These are phyloP conservation scores for Helobdella robusta DNA, from an alignment of 2,888 invertebrate species.

Conservation along the genomic window DNA sequence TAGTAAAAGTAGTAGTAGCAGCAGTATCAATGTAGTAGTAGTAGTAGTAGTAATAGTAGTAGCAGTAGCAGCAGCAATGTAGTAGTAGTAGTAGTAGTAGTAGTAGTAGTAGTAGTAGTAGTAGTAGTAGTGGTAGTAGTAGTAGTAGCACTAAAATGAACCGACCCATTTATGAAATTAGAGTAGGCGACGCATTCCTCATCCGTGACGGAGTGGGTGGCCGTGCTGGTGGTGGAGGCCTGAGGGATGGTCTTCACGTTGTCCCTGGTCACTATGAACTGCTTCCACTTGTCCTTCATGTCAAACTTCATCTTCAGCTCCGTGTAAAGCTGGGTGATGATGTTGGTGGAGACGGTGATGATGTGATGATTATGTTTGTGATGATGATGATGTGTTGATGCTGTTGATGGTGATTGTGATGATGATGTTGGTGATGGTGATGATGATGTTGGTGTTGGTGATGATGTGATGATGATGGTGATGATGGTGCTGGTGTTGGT, in stretches of 20 bases:
- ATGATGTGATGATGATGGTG: too few relatives aligned
- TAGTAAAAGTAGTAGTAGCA: too few relatives aligned
- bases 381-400: neutral
- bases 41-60: too few relatives aligned
- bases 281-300: conserved; percentile 83
- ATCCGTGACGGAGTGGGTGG: conserved; percentile 66
- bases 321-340: conserved; percentile 61
- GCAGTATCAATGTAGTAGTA: too few relatives aligned
- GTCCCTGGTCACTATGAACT: conserved; percentile 79
- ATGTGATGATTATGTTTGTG: neutral
- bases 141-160: too few relatives aligned
- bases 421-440: too few relatives aligned
- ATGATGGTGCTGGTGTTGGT: too few relatives aligned
- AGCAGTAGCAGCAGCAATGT: too few relatives aligned
- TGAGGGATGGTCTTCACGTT: conserved; percentile 84
- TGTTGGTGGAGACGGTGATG: neutral
- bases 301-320: conserved; percentile 75
- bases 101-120: too few relatives aligned
- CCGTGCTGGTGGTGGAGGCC: conserved; percentile 73
- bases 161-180: conserved; percentile 80
- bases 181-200: conserved; percentile 90
- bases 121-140: too few relatives aligned
- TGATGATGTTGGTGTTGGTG: too few relatives aligned
- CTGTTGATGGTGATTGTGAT: neutral
- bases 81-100: too few relatives aligned